phyloP scores from a whole-genome alignment of 2,888 invertebrate species.

The Dugesia japonica region DNA sequence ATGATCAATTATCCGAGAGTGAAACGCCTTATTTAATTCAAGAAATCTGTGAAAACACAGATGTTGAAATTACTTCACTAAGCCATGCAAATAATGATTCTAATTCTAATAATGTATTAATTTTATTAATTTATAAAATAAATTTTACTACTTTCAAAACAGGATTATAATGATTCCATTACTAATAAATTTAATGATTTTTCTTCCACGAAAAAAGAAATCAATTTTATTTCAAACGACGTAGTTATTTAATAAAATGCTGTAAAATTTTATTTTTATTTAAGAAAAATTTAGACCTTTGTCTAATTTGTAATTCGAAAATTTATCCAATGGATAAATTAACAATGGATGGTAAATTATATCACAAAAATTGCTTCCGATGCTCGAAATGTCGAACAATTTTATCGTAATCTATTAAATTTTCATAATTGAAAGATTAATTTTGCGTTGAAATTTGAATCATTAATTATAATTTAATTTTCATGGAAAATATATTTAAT shows the following conservation, averaged over 20 bases:
- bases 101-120: neutral
- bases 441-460: too few species aligned
- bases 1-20: neutral
- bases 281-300: neutral
- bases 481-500: neutral
- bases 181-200: neutral
- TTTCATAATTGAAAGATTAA: too few species aligned
- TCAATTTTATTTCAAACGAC: neutral
- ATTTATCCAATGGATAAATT: constrained; percentile 13
- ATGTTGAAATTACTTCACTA: neutral
- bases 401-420: neutral
- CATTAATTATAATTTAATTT: neutral
- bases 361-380: neutral
- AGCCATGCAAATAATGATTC: neutral
- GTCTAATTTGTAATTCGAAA: neutral
- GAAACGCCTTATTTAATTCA: neutral
- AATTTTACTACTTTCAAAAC: neutral
- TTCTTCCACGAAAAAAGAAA: neutral
- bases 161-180: neutral
- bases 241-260: neutral
- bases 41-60: neutral
- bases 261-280: neutral
- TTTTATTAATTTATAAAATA: neutral
- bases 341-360: neutral
- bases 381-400: neutral